Base-by-base conservation (phyloP, 2,113 vertebrate genomes). In the Fulmarus glacialis region DNA sequence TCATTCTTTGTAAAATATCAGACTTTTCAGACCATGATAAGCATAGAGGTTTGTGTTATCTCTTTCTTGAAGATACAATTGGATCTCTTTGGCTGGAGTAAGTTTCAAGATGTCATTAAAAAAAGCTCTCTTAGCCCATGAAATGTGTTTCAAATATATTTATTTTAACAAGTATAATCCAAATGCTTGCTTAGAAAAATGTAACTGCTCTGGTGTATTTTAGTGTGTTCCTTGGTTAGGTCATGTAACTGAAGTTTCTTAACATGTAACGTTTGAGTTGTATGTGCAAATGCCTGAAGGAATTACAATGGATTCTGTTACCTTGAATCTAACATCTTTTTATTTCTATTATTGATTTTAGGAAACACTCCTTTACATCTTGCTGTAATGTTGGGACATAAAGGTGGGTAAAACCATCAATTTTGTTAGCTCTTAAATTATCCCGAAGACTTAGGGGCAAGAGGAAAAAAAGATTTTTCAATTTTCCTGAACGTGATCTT, bases 281-380 rank as follows among this genome's bases (percentile, higher is more conserved):
- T 20, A 4, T 53, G 53, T 52, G 74, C 42, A 9, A 20, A 64
- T 4, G 5, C 60, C 71, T 68, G 90, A 82, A 55, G 78, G 55
- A 81, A 27, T n/a, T 83, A 64, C 75, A 36, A 3, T 80, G 27
- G 47, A 19, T 96, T 96, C 68, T 94, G n/a, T 32, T 38, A 43
- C n/a, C 18, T 62, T 59, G 59, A 71, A 82, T 92, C 67, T 90
- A 68, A 83, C 40, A 3, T 38, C 5, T 68, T 47, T n/a, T 50
- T 80, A 9, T 96, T 97, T 92, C 85, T 92, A 1, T 94, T 93
- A 9, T 87, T 96, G 94, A 22, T 98, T 98, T 90, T 95, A 99
- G 99, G 99, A 98, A 99, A 99, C 97, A 99, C 99, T 94, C 99
- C 99, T 63, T 97, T 99, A 95, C 99, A 99, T 97, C 99, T 99